Percentiles rank a stretch among this genome's conserved stretches.
phyloP scores from a whole-genome alignment of 2,113 vertebrate species.

The Oreochromis aureus region DNA sequence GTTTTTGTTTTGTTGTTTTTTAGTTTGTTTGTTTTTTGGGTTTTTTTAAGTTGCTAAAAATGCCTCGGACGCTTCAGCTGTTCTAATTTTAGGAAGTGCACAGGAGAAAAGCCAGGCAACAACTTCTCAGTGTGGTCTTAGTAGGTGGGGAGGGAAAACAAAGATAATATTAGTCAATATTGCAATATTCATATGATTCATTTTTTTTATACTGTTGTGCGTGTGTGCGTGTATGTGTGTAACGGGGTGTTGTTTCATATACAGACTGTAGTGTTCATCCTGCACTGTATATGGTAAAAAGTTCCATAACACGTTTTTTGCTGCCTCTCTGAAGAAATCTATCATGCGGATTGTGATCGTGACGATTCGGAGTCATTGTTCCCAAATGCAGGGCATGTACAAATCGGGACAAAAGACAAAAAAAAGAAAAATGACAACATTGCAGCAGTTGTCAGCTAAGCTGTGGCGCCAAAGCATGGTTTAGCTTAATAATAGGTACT shows the following conservation, averaged over 20 bases:
- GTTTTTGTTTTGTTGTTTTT: background rate
- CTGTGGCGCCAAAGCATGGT: slow-evolving; percentile 46
- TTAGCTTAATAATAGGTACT: slow-evolving; percentile 37
- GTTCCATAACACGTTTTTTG: background rate
- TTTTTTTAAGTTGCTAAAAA: slow-evolving; percentile 10
- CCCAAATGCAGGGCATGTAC: background rate
- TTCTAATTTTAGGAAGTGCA: slow-evolving; percentile 19
- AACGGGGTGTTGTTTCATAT: background rate
- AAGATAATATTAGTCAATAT: background rate
- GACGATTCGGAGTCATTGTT: background rate
- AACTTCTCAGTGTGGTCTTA: background rate
- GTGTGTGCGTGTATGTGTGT: background rate
- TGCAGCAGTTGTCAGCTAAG: background rate
- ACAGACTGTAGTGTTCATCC: background rate
- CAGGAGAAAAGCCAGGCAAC: background rate
- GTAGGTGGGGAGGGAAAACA: background rate
- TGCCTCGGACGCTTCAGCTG: slow-evolving; percentile 15
- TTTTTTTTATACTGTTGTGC: background rate
- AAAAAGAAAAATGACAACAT: background rate
- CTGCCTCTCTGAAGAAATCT: background rate
- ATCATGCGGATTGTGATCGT: background rate
- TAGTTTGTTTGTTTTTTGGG: background rate
- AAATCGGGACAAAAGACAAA: background rate
- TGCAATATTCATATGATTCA: background rate
- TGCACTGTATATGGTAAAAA: background rate